phyloP scores from a whole-genome alignment of 2,888 invertebrate species.

The Syrphus vitripennis region DNA sequence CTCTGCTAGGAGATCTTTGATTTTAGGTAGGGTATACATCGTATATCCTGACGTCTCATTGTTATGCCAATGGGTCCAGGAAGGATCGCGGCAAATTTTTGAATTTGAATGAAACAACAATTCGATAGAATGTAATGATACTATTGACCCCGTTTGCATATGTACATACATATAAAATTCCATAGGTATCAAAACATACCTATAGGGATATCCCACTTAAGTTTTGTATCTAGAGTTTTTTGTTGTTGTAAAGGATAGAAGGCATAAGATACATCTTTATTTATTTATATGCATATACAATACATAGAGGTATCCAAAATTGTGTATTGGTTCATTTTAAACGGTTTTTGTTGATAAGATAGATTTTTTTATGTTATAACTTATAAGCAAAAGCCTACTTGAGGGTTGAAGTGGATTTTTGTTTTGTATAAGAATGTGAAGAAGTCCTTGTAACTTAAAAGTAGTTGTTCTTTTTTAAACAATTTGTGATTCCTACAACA shows the following conservation, averaged over 20 bases:
- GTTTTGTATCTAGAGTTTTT: background rate
- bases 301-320: background rate
- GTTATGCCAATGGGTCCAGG: conserved; percentile 52
- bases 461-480: background rate
- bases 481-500: no score
- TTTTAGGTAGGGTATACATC: background rate
- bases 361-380: background rate
- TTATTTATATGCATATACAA: background rate
- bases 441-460: background rate
- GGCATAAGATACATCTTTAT: background rate
- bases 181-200: background rate
- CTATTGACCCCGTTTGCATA: conserved; percentile 53
- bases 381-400: background rate
- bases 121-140: conserved; percentile 60
- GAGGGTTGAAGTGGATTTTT: background rate
- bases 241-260: background rate
- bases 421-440: background rate
- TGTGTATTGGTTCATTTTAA: conserved; percentile 1
- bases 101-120: conserved; percentile 65
- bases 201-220: background rate
- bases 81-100: conserved; percentile 48
- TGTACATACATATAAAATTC: background rate
- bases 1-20: background rate
- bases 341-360: background rate
- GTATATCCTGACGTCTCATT: conserved; percentile 39